Percentiles rank a stretch among this genome's conserved stretches.
These are phyloP conservation scores for Eleginops maclovinus DNA, from an alignment of 2,113 vertebrate species.

Conservation along the genomic window DNA sequence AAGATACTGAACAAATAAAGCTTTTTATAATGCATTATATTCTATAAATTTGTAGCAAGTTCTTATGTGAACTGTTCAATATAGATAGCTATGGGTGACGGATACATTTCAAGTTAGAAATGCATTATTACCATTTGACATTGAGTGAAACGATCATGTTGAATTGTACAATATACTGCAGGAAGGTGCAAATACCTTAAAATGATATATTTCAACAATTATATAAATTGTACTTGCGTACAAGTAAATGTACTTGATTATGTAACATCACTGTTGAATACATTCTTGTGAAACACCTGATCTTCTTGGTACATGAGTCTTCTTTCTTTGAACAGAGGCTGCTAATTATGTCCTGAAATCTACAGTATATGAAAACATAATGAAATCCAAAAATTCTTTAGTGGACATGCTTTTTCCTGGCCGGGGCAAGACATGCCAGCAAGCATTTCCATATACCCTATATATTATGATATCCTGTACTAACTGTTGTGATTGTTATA, in stretches of 20 bases:
- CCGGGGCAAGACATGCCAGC: not conserved
- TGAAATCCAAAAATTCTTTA: not conserved
- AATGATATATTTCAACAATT: not conserved
- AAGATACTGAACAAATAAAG: too few relatives aligned
- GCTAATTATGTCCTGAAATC: not conserved
- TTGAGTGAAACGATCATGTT: not conserved
- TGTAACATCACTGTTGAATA: not conserved
- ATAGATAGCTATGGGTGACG: not conserved
- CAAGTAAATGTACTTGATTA: not conserved
- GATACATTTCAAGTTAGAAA: not conserved
- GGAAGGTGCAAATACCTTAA: not conserved
- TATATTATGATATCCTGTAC: not conserved
- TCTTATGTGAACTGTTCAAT: not conserved
- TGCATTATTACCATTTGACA: not conserved
- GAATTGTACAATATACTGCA: not conserved
- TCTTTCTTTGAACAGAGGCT: not conserved
- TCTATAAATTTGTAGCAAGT: not conserved
- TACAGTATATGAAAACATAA: not conserved
- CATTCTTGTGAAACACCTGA: not conserved
- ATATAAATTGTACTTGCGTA: too few relatives aligned
- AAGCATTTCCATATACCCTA: not conserved
- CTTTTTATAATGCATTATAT: not conserved
- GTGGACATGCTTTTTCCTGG: not conserved
- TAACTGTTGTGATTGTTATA: conserved; percentile 29
- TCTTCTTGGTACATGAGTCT: too few relatives aligned